Evolutionary conservation across 2,888 invertebrate species (phyloP), one percentile per base, ranked within the genome.

Genomic region (Cantharis nigra): DNA sequence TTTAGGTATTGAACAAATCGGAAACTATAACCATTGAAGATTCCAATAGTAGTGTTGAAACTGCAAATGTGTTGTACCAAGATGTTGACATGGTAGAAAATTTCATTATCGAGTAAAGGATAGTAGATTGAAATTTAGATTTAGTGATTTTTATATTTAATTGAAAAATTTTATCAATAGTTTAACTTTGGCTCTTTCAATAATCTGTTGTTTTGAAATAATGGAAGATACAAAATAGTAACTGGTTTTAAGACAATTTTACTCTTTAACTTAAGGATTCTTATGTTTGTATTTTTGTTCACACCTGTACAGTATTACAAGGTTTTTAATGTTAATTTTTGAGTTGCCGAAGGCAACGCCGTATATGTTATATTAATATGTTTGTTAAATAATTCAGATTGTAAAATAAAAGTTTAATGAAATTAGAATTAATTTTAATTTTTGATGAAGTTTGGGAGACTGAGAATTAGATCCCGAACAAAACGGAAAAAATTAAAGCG

Each of bases 1-100:
- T n/a, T 5, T 26, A 23, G 20, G 65, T 80, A 30, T 75, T 79
- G 62, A 79, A 77, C 10, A 80, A 80, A 72, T 75, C 79, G 1
- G 69, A 75, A 16, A 62, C 71, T 3, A 80, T 79, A 26, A 75
- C 70, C 3, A 28, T 80, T 7, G 72, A 72, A 9, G 78, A 75
- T 20, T 11, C 72, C 18, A 64, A 72, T 3, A 20, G n/a, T 13
- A 16, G 65, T 16, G 33, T 49, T 13, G 18, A 63, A 11, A 10
- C 18, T 28, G 18, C 14, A 11, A 72, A 69, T 11, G 14, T 76
- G 9, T 64, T 72, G 16, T 69, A 62, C 23, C 33, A 62, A 10
- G 65, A 65, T 72, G 71, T 49, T 3, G 23, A 26, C 23, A 23
- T 67, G 49, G 49, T 67, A 3, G 28, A 16, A 69, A 11, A 14